Conservation (phyloP, 2,113 vertebrate genomes). For the Andinoacara biseriatus region DNA sequence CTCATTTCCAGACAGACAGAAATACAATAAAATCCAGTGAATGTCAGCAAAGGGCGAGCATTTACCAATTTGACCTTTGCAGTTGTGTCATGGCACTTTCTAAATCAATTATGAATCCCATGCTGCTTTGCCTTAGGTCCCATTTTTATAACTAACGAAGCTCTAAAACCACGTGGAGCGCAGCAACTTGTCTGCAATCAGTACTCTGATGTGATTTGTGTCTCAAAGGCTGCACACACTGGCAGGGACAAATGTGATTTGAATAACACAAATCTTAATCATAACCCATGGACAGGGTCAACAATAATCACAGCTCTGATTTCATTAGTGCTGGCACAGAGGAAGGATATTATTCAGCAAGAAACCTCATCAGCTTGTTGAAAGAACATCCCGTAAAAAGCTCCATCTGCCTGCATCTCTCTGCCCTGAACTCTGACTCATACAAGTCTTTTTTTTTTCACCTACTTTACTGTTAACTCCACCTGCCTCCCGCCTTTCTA, state of each 20-base stretch:
- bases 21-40: not conserved
- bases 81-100: not conserved
- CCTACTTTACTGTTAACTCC: conserved; percentile 2
- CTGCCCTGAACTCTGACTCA: conserved; percentile 1
- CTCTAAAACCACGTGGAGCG: conserved; percentile 2
- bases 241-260: conserved; percentile 18
- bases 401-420: not conserved
- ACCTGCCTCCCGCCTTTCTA: not conserved
- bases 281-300: conserved; percentile 14
- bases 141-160: not conserved
- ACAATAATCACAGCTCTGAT: conserved; percentile 45
- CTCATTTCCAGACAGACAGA: conserved; percentile 1
- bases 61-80: conserved; percentile 7
- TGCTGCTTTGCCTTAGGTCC: not conserved
- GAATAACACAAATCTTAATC: conserved; percentile 14
- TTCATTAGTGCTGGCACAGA: conserved; percentile 36
- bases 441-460: not conserved
- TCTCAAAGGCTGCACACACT: conserved; percentile 12
- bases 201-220: conserved; percentile 24
- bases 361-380: conserved; percentile 20
- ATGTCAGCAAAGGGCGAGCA: not conserved
- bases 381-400: conserved; percentile 26
- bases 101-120: conserved; percentile 2
- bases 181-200: conserved; percentile 9
- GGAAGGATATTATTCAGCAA: conserved; percentile 30